Evolutionary conservation across 2,113 vertebrate genomes (phyloP).

Genomic region (Aspidoscelis tigris): DNA sequence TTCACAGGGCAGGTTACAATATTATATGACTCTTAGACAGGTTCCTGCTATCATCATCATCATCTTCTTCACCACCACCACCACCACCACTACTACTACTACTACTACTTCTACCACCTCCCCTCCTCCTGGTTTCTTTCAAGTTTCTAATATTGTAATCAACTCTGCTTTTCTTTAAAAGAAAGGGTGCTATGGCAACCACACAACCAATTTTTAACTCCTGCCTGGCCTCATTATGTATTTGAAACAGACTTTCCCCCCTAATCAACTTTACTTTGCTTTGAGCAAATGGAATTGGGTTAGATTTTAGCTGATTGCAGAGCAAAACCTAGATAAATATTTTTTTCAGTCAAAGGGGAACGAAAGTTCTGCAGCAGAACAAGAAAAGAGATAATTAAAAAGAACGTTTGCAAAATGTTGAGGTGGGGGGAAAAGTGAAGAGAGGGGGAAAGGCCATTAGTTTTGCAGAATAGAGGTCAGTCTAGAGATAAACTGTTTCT

Average conservation of each 20-base stretch:
- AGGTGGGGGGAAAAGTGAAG: too few species aligned
- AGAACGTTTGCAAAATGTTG: too few species aligned
- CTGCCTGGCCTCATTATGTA: slow-evolving; percentile 61
- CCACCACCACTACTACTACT: too few species aligned
- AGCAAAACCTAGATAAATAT: not conserved
- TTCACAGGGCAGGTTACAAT: too few species aligned
- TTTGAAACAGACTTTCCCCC: not conserved
- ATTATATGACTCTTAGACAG: too few species aligned
- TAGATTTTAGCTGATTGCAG: not conserved
- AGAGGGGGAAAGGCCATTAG: too few species aligned
- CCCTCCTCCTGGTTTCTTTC: slow-evolving; percentile 38
- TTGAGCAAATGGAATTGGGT: not conserved
- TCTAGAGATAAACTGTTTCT: too few species aligned
- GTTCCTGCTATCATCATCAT: too few species aligned
- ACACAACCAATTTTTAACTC: slow-evolving; percentile 66
- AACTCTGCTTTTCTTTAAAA: slow-evolving; percentile 72
- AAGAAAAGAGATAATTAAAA: not conserved
- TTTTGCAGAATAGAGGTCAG: too few species aligned
- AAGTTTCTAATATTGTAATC: slow-evolving; percentile 74
- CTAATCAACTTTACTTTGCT: not conserved
- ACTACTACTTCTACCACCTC: not conserved
- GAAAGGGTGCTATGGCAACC: slow-evolving; percentile 74
- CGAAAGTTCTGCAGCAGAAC: not conserved
- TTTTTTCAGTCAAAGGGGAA: not conserved
- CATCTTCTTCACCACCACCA: too few species aligned